These are phyloP conservation scores for Hippocampus mohnikei DNA, from an alignment of 2,113 vertebrate genomes.

Conservation along the genomic window DNA sequence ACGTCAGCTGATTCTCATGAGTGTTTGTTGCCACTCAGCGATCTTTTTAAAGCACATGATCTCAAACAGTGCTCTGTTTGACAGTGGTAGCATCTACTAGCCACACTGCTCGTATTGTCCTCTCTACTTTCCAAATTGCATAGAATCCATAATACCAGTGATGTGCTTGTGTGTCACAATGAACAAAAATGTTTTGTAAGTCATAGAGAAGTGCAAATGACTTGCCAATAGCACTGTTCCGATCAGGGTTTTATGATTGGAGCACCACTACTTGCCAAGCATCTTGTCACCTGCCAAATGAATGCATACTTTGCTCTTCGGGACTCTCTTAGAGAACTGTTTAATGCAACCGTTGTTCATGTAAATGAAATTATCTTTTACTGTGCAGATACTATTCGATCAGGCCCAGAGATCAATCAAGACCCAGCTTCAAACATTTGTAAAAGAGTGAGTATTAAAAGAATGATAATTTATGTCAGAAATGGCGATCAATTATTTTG, in stretches of 20 bases:
- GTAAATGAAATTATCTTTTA: conserved; percentile 2
- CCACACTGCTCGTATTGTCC: conserved; percentile 52
- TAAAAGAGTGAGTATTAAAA: conserved; percentile 90
- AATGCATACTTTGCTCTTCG: conserved; percentile 3
- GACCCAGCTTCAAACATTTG: conserved; percentile 90
- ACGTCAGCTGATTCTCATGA: conserved; percentile 61
- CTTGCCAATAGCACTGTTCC: neutral
- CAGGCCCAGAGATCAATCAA: conserved; percentile 97
- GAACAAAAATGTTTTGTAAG: neutral
- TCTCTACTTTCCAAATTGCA: conserved; percentile 4
- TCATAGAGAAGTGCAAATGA: neutral
- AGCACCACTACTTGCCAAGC: conserved; percentile 1
- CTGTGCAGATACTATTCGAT: conserved; percentile 90
- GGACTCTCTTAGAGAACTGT: neutral
- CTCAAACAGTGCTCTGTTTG: conserved; percentile 54
- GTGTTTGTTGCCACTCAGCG: conserved; percentile 49
- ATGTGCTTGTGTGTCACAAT: conserved; percentile 17
- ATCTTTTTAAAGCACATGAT: conserved; percentile 49
- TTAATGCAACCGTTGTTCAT: neutral
- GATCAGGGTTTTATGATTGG: no score
- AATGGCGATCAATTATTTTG: neutral
- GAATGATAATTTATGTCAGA: neutral
- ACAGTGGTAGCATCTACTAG: conserved; percentile 28
- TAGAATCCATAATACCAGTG: conserved; percentile 8
- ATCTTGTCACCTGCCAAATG: neutral